Conservation (phyloP, 1,140 invertebrate genomes). For the Kradibia gibbosae region DNA sequence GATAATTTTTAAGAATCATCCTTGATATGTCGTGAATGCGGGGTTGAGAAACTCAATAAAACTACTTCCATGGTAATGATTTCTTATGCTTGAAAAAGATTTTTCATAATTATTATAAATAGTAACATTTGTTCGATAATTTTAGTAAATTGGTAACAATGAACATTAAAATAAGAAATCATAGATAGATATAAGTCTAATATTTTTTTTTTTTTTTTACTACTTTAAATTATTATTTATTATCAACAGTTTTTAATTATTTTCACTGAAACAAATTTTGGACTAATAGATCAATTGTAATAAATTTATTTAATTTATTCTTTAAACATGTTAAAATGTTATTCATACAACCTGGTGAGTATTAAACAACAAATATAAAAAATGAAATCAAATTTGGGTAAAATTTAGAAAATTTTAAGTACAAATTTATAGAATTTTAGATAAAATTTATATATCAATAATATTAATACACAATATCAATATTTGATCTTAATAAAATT, state of each 20-base stretch:
- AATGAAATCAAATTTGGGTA: too few relatives aligned
- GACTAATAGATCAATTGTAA: conserved; percentile 49
- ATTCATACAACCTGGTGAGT: too few relatives aligned
- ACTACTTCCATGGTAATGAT: conserved; percentile 21
- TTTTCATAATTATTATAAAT: conserved; percentile 22
- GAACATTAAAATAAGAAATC: background rate
- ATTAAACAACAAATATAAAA: too few relatives aligned
- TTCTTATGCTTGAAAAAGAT: background rate
- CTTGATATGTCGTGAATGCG: background rate
- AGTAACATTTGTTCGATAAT: conserved; percentile 23
- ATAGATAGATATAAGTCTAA: background rate
- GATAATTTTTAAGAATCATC: background rate
- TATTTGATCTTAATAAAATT: too few relatives aligned
- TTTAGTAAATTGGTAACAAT: conserved; percentile 11
- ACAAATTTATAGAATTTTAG: too few relatives aligned
- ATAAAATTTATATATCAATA: too few relatives aligned
- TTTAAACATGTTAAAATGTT: too few relatives aligned
- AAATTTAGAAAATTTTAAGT: too few relatives aligned
- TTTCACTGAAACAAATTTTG: background rate
- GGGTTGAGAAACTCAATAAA: background rate
- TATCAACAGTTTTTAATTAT: background rate
- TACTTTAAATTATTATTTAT: conserved; percentile 43
- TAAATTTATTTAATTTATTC: too few relatives aligned
- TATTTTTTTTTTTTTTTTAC: background rate
- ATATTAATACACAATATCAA: too few relatives aligned